Evolutionary conservation across 2,797 vertebrate species (phyloP).

Genomic region (Enteromius mattozi): DNA sequence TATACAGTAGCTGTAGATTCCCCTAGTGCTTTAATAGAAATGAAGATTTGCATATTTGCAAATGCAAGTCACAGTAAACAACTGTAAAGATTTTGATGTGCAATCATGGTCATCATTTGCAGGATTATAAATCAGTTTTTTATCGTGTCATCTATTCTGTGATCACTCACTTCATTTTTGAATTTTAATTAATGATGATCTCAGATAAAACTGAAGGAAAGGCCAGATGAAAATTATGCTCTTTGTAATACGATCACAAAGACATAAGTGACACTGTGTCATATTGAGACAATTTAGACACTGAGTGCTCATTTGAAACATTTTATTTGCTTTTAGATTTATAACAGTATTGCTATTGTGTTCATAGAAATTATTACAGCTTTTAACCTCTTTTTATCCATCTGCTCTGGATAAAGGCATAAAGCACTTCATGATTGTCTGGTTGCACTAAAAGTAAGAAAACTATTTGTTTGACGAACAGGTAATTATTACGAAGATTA

Average conservation of each 20-base stretch:
- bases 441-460: slow-evolving; percentile 15
- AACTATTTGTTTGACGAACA: slow-evolving; percentile 45
- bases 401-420: slow-evolving; percentile 4
- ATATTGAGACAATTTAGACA: not conserved
- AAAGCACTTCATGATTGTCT: not conserved
- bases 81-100: slow-evolving; percentile 18
- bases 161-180: slow-evolving; percentile 18
- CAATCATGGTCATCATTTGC: slow-evolving; percentile 21
- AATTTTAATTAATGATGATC: slow-evolving; percentile 25
- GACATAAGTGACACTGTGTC: not conserved
- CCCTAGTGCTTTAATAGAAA: slow-evolving; percentile 23
- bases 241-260: not conserved
- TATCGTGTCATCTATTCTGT: slow-evolving; percentile 37
- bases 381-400: slow-evolving; percentile 8
- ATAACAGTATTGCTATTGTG: not conserved
- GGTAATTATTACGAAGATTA: slow-evolving; percentile 2
- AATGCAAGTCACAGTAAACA: not conserved
- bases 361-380: not conserved
- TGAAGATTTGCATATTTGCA: slow-evolving; percentile 23
- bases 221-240: not conserved
- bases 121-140: slow-evolving; percentile 31
- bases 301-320: not conserved
- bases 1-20: slow-evolving; percentile 22
- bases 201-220: slow-evolving; percentile 18
- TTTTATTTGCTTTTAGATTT: not conserved